A percentile compares a stretch with the other conserved stretches of the same genome.
Evolutionary conservation across 2,888 invertebrate genomes (phyloP).

Genomic region (Meghimatium bilineatum): DNA sequence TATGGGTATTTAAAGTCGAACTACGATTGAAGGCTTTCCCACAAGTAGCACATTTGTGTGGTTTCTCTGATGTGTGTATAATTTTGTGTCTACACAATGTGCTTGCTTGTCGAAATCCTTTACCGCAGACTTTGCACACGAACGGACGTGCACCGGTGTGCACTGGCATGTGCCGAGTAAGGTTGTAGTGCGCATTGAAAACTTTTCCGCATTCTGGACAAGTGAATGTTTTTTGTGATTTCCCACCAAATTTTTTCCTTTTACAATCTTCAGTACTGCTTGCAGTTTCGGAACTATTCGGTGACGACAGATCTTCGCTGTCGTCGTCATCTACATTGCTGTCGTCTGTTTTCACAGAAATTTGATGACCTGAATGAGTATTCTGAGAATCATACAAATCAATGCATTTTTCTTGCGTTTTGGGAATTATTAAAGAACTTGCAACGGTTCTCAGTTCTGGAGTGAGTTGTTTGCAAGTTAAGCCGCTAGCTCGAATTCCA

Average conservation of each 20-base stretch:
- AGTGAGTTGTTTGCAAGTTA: background rate
- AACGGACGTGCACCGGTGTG: conserved; percentile 98
- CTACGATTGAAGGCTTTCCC: conserved; percentile 77
- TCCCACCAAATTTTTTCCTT: conserved; percentile 55
- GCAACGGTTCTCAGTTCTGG: conserved; percentile 7
- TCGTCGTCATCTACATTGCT: conserved; percentile 20
- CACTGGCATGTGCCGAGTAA: conserved; percentile 98
- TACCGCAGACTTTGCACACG: conserved; percentile 91
- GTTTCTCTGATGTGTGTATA: conserved; percentile 77
- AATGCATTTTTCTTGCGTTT: conserved; percentile 7
- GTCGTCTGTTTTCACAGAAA: conserved; percentile 34
- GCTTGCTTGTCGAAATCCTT: conserved; percentile 77
- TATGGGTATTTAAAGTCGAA: conserved; percentile 78
- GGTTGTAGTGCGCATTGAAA: conserved; percentile 98
- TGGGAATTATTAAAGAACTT: background rate
- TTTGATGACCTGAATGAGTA: background rate
- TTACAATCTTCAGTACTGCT: conserved; percentile 33
- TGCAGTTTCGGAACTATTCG: conserved; percentile 27
- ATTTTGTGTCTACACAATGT: conserved; percentile 78
- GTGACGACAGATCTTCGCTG: conserved; percentile 37
- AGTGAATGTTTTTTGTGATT: conserved; percentile 87
- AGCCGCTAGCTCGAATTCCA: conserved; percentile 1
- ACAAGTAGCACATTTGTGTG: conserved; percentile 76
- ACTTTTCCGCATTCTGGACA: conserved; percentile 97
- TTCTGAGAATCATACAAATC: conserved; percentile 26